Base-by-base conservation (phyloP, 1,140 invertebrate species). In the Neoseiulus cucumeris region DNA sequence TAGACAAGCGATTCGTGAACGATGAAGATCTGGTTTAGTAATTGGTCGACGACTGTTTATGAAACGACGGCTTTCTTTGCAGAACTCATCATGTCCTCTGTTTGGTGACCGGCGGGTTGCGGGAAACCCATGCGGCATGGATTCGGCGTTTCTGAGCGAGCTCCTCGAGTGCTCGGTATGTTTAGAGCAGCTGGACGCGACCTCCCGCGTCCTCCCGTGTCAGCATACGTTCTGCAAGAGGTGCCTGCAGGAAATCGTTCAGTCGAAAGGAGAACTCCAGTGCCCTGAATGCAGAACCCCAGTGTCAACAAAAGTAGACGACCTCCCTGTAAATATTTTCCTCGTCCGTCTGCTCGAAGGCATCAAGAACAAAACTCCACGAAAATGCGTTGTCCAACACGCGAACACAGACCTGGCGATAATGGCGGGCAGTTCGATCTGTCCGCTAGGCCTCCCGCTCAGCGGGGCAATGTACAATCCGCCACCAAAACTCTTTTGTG, bases 211-310 rank as follows among this genome's bases (percentile, higher is more conserved):
- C 1, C 76, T 96, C 65, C 90, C 89, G 7, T 96, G 92, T 74
- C 92, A 96, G 74, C 92, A 96, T 75, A 94, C 90, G 18, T 96
- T 95, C 75, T 96, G 92, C 76, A 85, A 89, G 71, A 87, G 89
- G 77, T 96, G 92, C 77, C 78, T 96, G 45, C 84, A 92, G 77
- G 90, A 92, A 72, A 91, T 92, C 73, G 81, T 88, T 65, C 85
- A 84, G 68, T 87, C 85, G 20, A 86, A 88, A 73, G 84, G 87
- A 71, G 87, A 90, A 75, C 75, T 94, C 39, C 79, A 88, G 69
- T 95, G 91, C 78, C 91, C 91, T 55, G 91, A 95, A 78, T 95
- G 91, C 74, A 82, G 91, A n/a, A 80, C 90, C 51, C 78, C 91
- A 59, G 87, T 92, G 17, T 85, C 86, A 69, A 78, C 80, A 44